These are phyloP conservation scores for Podiceps cristatus DNA, from an alignment of 2,113 vertebrate species.

Conservation along the genomic window DNA sequence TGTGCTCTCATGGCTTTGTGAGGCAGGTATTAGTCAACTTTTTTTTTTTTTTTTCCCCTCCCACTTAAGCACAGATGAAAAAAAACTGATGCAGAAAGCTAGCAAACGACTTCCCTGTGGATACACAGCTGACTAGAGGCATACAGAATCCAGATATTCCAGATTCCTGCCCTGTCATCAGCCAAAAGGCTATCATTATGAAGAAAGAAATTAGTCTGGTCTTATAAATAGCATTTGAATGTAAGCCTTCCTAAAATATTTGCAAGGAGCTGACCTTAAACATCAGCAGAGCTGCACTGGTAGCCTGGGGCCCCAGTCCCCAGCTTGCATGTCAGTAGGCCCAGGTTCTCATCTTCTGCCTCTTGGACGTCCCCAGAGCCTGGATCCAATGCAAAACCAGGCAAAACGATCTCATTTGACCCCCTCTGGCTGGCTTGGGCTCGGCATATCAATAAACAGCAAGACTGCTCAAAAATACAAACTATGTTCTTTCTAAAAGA, in stretches of 20 bases:
- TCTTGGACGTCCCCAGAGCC: neutral
- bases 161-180: constrained; percentile 56
- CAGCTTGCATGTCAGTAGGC: neutral
- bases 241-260: constrained; percentile 64
- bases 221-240: constrained; percentile 71
- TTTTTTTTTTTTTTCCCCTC: neutral
- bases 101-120: constrained; percentile 25
- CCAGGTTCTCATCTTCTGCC: neutral
- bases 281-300: neutral
- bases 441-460: neutral
- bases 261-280: constrained; percentile 62
- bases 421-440: neutral
- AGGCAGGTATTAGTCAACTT: constrained; percentile 30
- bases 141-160: constrained; percentile 60
- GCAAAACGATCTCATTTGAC: neutral
- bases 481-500: neutral
- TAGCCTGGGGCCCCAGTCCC: constrained; percentile 17
- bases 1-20: neutral
- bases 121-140: constrained; percentile 12
- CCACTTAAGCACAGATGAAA: constrained; percentile 18
- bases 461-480: neutral
- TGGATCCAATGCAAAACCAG: neutral
- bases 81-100: constrained; percentile 5
- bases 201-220: constrained; percentile 61
- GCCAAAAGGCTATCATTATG: constrained; percentile 68